Evolutionary conservation across 2,888 invertebrate genomes (phyloP), one percentile per base, ranked within the genome.

Genomic region (Odontocolon sp.): DNA sequence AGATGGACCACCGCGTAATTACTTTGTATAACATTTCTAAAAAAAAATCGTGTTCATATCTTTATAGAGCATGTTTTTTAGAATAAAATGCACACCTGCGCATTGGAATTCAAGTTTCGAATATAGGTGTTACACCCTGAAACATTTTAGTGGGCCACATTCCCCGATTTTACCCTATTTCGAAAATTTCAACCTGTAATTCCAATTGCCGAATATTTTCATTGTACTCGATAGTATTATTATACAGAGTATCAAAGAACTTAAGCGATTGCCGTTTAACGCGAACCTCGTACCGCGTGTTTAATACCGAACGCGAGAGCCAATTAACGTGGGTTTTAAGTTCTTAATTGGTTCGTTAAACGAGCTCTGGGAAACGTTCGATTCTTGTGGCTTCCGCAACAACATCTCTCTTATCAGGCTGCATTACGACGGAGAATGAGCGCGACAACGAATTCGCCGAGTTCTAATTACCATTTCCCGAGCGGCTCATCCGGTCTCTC

Each of bases 281-380:
- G 18, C n/a, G n/a, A 26, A 4, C n/a, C 18, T 23, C 33, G 14
- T 63, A 36, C 4, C 2, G 3, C 47, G 50, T 63, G 33, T 9
- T 63, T 47, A 47, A 36, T 33, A 33, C 21, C 23, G 14, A 23
- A 36, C 23, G 47, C 50, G 50, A 59, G 45, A 50, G 72, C 67
- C 73, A 61, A 56, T 68, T 74, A 69, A 38, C 26, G n/a, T n/a
- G 68, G 63, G 63, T 57, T 63, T 61, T 38, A 63, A 40, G 63
- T 33, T 63, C 57, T 50, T 57, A 69, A 64, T 74, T 68, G 57
- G 63, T 69, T 57, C 74, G 63, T 47, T 63, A 23, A 69, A 28
- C 61, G 36, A 33, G 33, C 54, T 36, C 47, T 33, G 47, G n/a
- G n/a, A n/a, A n/a, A n/a, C n/a, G n/a, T 64, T 73, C 57, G 63